Conservation (phyloP, 2,797 vertebrate genomes). For the Falco biarmicus region DNA sequence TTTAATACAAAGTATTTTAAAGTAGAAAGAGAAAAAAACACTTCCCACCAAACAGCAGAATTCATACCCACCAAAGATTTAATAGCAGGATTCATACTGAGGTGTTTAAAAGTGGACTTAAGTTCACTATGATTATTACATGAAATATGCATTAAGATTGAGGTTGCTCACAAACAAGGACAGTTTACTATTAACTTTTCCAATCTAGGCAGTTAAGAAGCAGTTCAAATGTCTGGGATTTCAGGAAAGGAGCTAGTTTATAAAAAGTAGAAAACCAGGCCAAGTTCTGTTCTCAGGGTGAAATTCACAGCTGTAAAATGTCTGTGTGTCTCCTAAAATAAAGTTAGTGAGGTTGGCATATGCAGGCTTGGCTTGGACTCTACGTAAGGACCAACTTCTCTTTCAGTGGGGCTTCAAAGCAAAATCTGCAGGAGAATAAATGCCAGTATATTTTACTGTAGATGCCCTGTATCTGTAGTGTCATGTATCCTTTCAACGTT, state of each 20-base stretch:
- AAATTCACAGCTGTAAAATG: not conserved
- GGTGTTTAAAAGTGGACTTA: not conserved
- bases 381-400: not conserved
- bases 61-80: not conserved
- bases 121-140: not conserved
- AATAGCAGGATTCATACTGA: not conserved
- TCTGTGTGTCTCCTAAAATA: not conserved
- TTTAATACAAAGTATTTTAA: constrained; percentile 18
- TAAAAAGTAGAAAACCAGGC: not conserved
- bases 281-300: not conserved
- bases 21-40: not conserved
- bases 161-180: not conserved
- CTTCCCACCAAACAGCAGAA: not conserved
- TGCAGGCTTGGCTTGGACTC: not conserved
- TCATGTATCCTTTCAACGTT: not conserved
- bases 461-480: not conserved
- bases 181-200: not conserved
- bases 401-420: not conserved
- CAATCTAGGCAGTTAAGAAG: not conserved
- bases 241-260: not conserved
- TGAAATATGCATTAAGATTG: not conserved
- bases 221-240: not conserved
- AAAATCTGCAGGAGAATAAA: not conserved
- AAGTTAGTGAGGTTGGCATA: not conserved
- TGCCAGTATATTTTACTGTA: not conserved